Conservation (phyloP, 2,797 vertebrate species). For the Masticophis lateralis region DNA sequence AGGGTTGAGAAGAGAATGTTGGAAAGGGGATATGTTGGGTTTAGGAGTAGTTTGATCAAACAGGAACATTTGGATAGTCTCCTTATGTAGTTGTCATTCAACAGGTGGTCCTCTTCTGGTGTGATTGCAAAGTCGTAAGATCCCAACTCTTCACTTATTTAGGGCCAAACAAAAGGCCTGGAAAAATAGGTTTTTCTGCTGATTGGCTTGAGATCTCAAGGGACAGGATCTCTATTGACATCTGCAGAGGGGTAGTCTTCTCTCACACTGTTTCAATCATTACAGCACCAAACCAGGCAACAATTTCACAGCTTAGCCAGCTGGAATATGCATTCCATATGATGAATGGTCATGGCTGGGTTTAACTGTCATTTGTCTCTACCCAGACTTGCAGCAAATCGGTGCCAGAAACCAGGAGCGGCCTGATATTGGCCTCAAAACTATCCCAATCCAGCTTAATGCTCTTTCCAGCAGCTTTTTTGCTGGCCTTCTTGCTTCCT, state of each 20-base stretch:
- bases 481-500: neutral
- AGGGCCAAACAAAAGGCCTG: neutral
- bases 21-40: neutral
- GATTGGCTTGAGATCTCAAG: neutral
- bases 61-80: neutral
- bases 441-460: neutral
- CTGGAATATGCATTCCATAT: neutral
- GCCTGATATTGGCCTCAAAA: neutral
- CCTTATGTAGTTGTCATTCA: neutral
- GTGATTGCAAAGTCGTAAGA: neutral
- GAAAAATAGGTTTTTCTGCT: neutral
- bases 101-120: neutral
- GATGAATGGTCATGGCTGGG: neutral
- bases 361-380: conserved; percentile 4
- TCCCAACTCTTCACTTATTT: neutral
- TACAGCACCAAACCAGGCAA: neutral
- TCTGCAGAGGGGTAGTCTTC: neutral
- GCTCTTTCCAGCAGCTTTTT: neutral
- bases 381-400: neutral
- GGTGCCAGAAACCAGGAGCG: neutral
- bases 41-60: neutral
- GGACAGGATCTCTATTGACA: neutral
- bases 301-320: neutral
- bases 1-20: neutral
- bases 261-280: neutral